Base-by-base conservation (phyloP, 2,113 vertebrate genomes). In the Typhlomys cinereus region DNA sequence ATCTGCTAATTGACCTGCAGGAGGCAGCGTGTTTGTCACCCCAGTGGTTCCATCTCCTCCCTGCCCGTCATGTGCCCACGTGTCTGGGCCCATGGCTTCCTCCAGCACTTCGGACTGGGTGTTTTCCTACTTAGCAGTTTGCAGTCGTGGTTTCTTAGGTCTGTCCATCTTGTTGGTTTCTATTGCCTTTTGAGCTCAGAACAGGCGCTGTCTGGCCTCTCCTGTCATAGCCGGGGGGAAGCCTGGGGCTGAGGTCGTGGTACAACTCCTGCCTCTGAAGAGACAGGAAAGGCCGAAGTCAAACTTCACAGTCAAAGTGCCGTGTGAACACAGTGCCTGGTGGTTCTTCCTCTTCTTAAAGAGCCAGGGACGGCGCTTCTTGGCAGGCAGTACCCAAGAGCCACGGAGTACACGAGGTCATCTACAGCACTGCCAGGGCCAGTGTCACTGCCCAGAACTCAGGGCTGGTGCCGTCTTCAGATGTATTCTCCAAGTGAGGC, bases 211-310 rank as follows among this genome's bases (percentile, higher is more conserved):
- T 52, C 85, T 81, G 74, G 44, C 78, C 62, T 66, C 62, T 6
- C 13, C 46, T 41, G 50, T 36, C 36, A 3, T 20, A 0, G 4
- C 29, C 52, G 36, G 2, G 25, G 0, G 4, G 46, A n/a, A 71
- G 34, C 41, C 75, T 8, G n/a, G 31, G 11, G 7, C 3, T 0
- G 64, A 66, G 18, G 41, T 4, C 0, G 69, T 50, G 7, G 0
- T 2, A 1, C 17, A 21, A 25, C 48, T 11, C 1, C 4, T 36
- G 36, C n/a, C 46, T 4, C 2, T 0, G 3, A 10, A 11, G 15
- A 67, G 21, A 36, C 36, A 20, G 57, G 27, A 48, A 39, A 74
- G 48, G 4, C 57, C 57, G 17, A 20, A 31, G 31, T n/a, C 67
- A 41, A n/a, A 74, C 27, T 1, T n/a, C 31, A 20, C 1, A n/a